phyloP scores from a whole-genome alignment of 2,888 invertebrate genomes.

The Thera obeliscata region DNA sequence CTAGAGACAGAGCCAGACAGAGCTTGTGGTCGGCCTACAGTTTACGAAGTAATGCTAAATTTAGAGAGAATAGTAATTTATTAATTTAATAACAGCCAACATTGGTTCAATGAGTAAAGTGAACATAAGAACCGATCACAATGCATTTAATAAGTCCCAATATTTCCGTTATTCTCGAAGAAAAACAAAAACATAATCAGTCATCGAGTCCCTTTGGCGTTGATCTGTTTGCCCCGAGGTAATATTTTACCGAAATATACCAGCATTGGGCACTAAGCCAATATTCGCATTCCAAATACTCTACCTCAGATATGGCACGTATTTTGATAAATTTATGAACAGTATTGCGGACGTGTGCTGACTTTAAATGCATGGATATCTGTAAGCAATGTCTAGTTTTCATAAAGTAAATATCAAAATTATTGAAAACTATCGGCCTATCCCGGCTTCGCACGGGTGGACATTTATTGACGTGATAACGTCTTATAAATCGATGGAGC shows the following conservation, averaged over 20 bases:
- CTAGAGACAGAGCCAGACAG: not conserved
- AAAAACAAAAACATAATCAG: constrained; percentile 26
- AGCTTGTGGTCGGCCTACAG: not conserved
- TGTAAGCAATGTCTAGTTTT: too few species aligned
- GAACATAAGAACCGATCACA: not conserved
- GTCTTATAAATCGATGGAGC: too few species aligned
- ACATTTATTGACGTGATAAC: too few species aligned
- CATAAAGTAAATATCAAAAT: too few species aligned
- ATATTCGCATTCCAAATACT: constrained; percentile 26
- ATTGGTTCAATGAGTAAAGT: not conserved
- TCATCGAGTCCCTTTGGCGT: constrained; percentile 24
- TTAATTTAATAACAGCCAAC: too few species aligned
- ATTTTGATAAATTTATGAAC: constrained; percentile 25
- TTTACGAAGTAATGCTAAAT: too few species aligned
- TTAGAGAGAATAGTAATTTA: too few species aligned
- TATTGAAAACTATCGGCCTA: too few species aligned
- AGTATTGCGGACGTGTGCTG: constrained; percentile 11
- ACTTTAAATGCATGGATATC: constrained; percentile 6
- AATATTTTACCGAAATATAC: constrained; percentile 35
- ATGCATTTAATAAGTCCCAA: not conserved
- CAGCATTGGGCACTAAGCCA: constrained; percentile 36
- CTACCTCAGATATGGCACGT: constrained; percentile 16
- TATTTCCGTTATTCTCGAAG: constrained; percentile 2
- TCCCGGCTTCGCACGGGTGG: too few species aligned
- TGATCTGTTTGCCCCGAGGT: constrained; percentile 27